Conservation (phyloP, 2,113 vertebrate species). For the Copsychus sechellarum region DNA sequence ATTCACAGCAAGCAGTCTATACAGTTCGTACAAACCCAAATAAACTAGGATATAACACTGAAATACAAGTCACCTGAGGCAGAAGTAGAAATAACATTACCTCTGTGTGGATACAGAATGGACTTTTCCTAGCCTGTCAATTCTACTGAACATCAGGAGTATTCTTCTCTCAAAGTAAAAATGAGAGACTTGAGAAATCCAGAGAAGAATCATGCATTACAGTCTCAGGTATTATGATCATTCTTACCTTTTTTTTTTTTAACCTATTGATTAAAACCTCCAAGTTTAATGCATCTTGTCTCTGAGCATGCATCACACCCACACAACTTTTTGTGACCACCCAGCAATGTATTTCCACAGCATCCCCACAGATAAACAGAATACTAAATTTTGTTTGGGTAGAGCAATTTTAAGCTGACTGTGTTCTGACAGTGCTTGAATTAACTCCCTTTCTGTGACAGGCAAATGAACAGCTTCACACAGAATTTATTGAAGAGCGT, state of each 20-base stretch:
- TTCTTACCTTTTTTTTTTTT: not conserved
- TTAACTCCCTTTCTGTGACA: not conserved
- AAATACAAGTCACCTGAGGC: not conserved
- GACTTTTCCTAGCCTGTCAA: not conserved
- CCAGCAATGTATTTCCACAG: not conserved
- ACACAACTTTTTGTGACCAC: not conserved
- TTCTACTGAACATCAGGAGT: not conserved
- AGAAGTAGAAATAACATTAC: not conserved
- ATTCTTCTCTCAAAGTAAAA: not conserved
- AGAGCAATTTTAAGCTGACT: not conserved
- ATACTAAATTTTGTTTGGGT: not conserved
- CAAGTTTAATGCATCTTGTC: not conserved
- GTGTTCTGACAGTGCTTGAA: not conserved
- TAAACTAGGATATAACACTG: fast-evolving
- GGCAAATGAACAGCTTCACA: not conserved
- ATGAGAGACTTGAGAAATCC: not conserved
- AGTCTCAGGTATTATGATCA: not conserved
- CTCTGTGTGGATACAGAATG: not conserved
- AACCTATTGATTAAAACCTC: not conserved
- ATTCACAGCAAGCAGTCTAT: not conserved
- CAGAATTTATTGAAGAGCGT: not conserved
- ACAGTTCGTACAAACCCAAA: not conserved
- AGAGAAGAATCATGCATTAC: not conserved
- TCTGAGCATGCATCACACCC: not conserved
- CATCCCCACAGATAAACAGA: not conserved